Evolutionary conservation across 2,888 invertebrate genomes (phyloP), one percentile per base, ranked within the genome.

Genomic region (Hirtodrosophila duncani): DNA sequence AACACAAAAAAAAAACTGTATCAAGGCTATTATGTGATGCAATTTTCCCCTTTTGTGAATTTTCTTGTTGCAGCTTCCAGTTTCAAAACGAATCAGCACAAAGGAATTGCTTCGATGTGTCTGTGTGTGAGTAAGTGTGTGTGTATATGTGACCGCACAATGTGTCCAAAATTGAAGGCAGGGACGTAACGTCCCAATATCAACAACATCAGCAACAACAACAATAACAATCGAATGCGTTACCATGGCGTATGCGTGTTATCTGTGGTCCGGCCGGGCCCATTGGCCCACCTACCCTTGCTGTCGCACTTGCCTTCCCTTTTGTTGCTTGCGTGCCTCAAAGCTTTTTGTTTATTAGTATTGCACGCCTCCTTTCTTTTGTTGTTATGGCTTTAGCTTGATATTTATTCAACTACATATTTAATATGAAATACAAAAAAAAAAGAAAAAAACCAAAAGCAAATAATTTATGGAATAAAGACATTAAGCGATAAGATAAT

Each of bases 11-110:
- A n/a, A 31, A 10, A 17, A 26, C 21, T 24, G 14, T 37, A 52
- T 48, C 52, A 66, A 55, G 65, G 51, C 65, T 64, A 60, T 64
- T 59, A n/a, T n/a, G 34, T 39, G 34, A 49, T 77, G 77, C 77
- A 77, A 71, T 77, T 71, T 71, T 51, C 81, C n/a, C n/a, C n/a
- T 77, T 68, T 81, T 78, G 61, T 72, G 65, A 51, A 53, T 48
- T 56, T 52, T 74, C n/a, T n/a, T n/a, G n/a, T n/a, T n/a, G n/a
- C n/a, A n/a, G n/a, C n/a, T n/a, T n/a, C n/a, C n/a, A n/a, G n/a
- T n/a, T n/a, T n/a, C n/a, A n/a, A n/a, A n/a, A n/a, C n/a, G n/a
- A n/a, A n/a, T n/a, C n/a, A n/a, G n/a, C n/a, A n/a, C n/a, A 9
- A 34, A 20, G 11, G 8, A 23, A 9, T 29, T 27, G 17, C 26